Conservation (phyloP, 1,140 invertebrate genomes). For the Himalopsyche phryganea region DNA sequence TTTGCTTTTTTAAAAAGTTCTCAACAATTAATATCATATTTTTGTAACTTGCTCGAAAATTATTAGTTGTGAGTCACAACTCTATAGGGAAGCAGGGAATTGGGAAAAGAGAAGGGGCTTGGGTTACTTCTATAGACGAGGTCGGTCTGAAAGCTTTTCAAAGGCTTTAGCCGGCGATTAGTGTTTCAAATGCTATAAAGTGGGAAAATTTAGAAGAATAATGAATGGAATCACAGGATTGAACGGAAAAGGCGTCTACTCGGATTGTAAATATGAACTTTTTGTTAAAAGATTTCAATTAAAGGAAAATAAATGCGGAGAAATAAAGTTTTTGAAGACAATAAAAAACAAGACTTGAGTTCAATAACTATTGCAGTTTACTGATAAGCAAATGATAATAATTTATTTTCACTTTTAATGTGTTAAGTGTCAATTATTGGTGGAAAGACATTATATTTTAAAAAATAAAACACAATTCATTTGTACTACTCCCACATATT, state of each 20-base stretch:
- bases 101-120: not conserved
- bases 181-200: conserved; percentile 30
- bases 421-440: no score
- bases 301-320: not conserved
- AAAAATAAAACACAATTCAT: no score
- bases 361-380: no score
- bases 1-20: no score
- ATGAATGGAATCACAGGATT: conserved; percentile 23
- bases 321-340: not conserved
- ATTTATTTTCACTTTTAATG: no score
- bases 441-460: no score
- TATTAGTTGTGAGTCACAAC: not conserved
- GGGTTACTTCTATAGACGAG: not conserved
- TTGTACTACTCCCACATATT: no score
- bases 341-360: no score
- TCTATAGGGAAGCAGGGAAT: not conserved
- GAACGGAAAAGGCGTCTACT: not conserved
- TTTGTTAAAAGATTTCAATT: not conserved
- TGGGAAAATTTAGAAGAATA: conserved; percentile 28
- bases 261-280: not conserved
- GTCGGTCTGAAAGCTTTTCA: conserved; percentile 22
- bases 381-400: no score
- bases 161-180: conserved; percentile 26
- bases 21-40: no score
- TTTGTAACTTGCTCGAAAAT: not conserved